Evolutionary conservation across 2,113 vertebrate genomes (phyloP), one percentile per base, ranked within the genome.

Genomic region (Notarius lentiginosus): DNA sequence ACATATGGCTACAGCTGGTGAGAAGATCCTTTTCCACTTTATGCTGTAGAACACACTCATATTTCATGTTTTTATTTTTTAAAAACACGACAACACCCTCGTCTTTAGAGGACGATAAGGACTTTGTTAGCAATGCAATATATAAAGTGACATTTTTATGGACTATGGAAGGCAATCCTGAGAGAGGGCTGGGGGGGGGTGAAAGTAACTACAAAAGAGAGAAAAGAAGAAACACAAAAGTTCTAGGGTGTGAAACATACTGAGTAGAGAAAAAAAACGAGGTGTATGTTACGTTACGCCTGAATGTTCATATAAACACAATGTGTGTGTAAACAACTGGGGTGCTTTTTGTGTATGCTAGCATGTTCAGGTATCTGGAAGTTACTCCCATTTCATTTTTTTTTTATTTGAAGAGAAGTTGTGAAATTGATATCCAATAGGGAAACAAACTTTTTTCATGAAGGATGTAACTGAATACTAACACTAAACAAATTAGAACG

Each of bases 1-100:
- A 98, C 90, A 96, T 98, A 86, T 99, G 97, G 98, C 94, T 99
- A 4, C 95, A 97, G 76, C 94, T 98, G 97, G 98, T 99, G 91
- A 94, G 94, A 87, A 14, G 20, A 65, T 55, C 55, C 30, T 73
- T 53, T 7, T 56, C 12, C 22, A 87, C 2, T 41, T 22, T 24
- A 81, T 41, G 20, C 41, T 22, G n/a, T 3, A 49, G 9, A 6
- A 22, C 8, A 12, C 20, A 73, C 68, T 14, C 11, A 41, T 17
- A 47, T 24, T 51, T 51, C 10, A 22, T 41, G 20, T 10, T 4
- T 41, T 72, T 68, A 4, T 73, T 76, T 53, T 76, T 6, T 0
- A 24, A 73, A 11, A 73, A 11, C 18, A 1, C 11, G 47, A 24
- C 14, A 27, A 24, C 51, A 8, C 6, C 24, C 51, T 55, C 1